Conservation (phyloP, 1,140 invertebrate genomes). For the Calliphora vicina region DNA sequence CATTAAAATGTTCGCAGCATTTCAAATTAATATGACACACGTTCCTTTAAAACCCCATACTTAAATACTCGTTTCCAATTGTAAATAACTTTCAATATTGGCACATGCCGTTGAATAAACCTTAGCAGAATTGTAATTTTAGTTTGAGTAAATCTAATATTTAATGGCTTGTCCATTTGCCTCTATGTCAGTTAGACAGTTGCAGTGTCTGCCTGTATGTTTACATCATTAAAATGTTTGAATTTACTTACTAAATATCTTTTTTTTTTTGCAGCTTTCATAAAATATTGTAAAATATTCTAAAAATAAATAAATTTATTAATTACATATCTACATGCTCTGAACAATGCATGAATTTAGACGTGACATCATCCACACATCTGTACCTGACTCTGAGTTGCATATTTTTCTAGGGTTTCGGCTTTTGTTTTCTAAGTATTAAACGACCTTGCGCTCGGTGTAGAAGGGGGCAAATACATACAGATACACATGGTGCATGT, state of each 20-base stretch:
- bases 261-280: not conserved
- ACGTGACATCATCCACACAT: not conserved
- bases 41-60: not conserved
- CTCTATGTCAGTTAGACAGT: not conserved
- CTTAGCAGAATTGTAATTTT: not conserved
- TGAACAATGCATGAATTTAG: not conserved
- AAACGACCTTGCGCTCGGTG: conserved; percentile 18
- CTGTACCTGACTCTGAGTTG: not conserved
- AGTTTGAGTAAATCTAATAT: no score
- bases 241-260: not conserved
- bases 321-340: not conserved
- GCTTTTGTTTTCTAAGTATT: not conserved
- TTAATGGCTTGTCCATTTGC: not conserved
- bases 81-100: not conserved
- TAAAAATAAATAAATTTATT: conserved; percentile 11
- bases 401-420: not conserved
- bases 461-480: not conserved
- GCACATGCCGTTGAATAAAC: not conserved
- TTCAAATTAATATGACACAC: conserved; percentile 16
- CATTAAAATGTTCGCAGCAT: not conserved
- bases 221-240: conserved; percentile 8
- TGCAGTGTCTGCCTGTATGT: not conserved
- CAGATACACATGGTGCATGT: not conserved
- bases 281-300: not conserved
- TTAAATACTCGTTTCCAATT: not conserved